Evolutionary conservation across 2,797 vertebrate species (phyloP), one percentile per base, ranked within the genome.

Genomic region (Peromyscus nudipes): DNA sequence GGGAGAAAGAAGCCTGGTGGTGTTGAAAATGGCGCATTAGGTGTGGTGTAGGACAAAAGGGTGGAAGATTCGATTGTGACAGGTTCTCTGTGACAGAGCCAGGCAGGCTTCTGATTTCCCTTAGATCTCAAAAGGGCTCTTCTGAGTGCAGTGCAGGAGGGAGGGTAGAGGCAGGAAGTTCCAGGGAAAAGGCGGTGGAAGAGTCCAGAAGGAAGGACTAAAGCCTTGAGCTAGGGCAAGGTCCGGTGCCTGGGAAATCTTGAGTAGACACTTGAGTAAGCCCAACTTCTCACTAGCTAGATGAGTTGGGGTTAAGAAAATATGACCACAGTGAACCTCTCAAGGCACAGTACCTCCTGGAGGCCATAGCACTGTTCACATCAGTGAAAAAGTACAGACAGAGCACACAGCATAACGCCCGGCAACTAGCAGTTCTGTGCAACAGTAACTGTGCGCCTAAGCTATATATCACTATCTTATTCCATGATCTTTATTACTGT

Each of bases 381-480:
- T 49, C 27, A 34, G 21, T 67, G 23, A 67, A 57, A 60, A 71
- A 67, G 89, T 16, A 40, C 46, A 69, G 37, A 29, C 16, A 77
- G 65, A 93, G 31, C 27, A 14, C 14, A 65, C 62, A 43, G 43
- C 83, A 34, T 19, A 13, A 29, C 0, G 0, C 80, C 67, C 79
- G 67, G 46, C 14, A 34, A 27, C 13, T 1, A 21, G 21, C 62
- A 73, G 29, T 31, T 83, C 91, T 52, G 0, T 7, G 0, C 0
- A 8, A 49, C 34, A 2, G 17, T 16, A 13, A 2, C 0, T 8
- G 19, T 13, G 87, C 84, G 0, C 27, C 6, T 0, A 1, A 25
- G 23, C 25, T 55, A 12, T 19, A 64, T 21, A 43, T 80, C 65
- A 34, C 69, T 49, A 1, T 43, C 13, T 62, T 80, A 31, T 85